phyloP scores from a whole-genome alignment of 1,140 invertebrate species.

The Archivesica marissinica region DNA sequence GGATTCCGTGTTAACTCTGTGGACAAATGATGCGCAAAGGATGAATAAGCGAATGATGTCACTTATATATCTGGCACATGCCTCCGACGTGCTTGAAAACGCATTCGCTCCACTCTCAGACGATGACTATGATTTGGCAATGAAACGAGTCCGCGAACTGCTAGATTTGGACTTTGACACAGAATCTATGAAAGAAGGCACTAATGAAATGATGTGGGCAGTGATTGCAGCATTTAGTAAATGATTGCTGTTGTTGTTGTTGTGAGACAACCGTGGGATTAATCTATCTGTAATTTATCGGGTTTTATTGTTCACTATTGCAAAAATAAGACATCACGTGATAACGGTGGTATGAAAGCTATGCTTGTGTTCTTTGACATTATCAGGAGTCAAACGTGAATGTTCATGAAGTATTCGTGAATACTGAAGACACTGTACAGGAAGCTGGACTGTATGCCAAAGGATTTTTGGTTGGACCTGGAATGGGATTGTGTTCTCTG shows the following conservation, averaged over 20 bases:
- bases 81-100: slow-evolving; percentile 99
- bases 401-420: too few species aligned
- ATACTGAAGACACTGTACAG: neutral
- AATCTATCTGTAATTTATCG: slow-evolving; percentile 7
- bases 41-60: slow-evolving; percentile 98
- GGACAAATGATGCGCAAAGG: slow-evolving; percentile 98
- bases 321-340: neutral
- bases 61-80: slow-evolving; percentile 97
- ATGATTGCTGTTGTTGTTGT: slow-evolving; percentile 84
- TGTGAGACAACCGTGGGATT: neutral
- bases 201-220: slow-evolving; percentile 96
- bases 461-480: neutral
- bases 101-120: slow-evolving; percentile 99
- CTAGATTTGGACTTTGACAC: slow-evolving; percentile 98
- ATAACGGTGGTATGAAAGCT: neutral
- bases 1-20: slow-evolving; percentile 97
- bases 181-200: slow-evolving; percentile 90
- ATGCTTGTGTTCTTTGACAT: neutral
- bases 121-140: slow-evolving; percentile 99
- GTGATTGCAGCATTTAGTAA: slow-evolving; percentile 99
- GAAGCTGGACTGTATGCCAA: neutral
- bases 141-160: slow-evolving; percentile 97
- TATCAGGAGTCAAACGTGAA: too few species aligned
- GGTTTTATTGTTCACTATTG: neutral
- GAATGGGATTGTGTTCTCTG: neutral